Evolutionary conservation across 2,797 vertebrate genomes (phyloP), one percentile per base, ranked within the genome.

Genomic region (Jordanella pulchra): DNA sequence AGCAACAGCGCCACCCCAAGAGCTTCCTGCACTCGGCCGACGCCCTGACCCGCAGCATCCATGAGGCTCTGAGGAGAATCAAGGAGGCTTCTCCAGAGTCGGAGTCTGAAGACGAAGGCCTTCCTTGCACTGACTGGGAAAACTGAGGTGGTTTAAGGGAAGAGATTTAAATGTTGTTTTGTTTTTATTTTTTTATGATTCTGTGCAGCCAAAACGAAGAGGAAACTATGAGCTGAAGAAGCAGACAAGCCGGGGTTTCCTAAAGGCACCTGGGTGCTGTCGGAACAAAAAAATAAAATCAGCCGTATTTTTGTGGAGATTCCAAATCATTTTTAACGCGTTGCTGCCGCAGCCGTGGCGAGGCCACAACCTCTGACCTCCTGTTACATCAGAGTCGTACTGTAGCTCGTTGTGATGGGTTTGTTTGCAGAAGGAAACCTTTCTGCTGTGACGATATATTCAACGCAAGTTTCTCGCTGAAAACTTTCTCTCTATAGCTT

Each of bases 21-120:
- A 94, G 91, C 60, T 93, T 96, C 85, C 92, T 91, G 3, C 96
- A 97, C 84, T 90, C 96, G 0, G 94, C 96, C 60, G 97, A 99
- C 87, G 96, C 97, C 12, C 93, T 99, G 79, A 98, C 98, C 25
- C 96, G 96, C 85, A 99, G 97, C 94, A 99, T 99, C 92, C 98
- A 99, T 78, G 97, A 99, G 91, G 98, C 97, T 0, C 94, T 99
- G 89, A 89, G 96, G 71, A 94, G 98, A 73, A 99, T 99, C 92
- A 99, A 99, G 77, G 98, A 99, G 90, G 98, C 97, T 0, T 99
- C 98, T 0, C 98, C 97, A 0, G 98, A 99, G 82, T 99, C 97
- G 0, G 98, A 99, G 81, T 97, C 98, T 0, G 98, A 99, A 91
- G 98, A 99, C 1, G 98, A 99, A 83, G 94, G 93, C 72, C 93